These are phyloP conservation scores for Vidua macroura DNA, from an alignment of 2,113 vertebrate genomes.

Conservation along the genomic window DNA sequence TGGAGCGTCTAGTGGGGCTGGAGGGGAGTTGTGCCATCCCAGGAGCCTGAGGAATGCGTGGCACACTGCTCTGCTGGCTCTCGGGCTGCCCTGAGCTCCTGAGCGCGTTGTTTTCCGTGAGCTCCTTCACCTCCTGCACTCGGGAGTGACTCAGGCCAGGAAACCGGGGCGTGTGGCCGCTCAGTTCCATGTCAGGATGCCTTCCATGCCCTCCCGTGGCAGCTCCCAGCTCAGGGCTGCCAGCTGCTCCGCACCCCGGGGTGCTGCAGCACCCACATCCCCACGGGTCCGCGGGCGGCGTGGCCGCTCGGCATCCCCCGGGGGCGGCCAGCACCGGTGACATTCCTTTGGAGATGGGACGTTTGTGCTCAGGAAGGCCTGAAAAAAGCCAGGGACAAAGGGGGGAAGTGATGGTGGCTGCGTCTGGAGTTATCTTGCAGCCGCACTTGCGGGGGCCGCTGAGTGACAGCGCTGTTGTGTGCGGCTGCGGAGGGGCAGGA, in stretches of 20 bases:
- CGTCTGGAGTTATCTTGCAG: constrained; percentile 60
- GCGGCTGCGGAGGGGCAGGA: constrained; percentile 30
- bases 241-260: fast-evolving
- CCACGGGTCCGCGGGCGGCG: not conserved
- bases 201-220: fast-evolving
- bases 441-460: constrained; percentile 34
- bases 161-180: fast-evolving
- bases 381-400: constrained; percentile 71
- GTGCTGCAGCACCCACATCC: not conserved
- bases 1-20: not conserved
- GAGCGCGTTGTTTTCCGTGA: fast-evolving
- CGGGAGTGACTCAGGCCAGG: not conserved
- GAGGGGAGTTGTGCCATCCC: not conserved
- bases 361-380: constrained; percentile 67
- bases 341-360: constrained; percentile 59
- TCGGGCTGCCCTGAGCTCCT: not conserved
- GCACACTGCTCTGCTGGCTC: not conserved
- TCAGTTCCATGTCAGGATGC: fast-evolving
- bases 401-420: constrained; percentile 64
- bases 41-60: fast-evolving
- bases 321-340: not conserved
- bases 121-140: not conserved
- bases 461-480: constrained; percentile 46
- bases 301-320: not conserved
- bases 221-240: not conserved